Base-by-base conservation (phyloP, 2,888 invertebrate genomes). In the Harpalus rufipes region DNA sequence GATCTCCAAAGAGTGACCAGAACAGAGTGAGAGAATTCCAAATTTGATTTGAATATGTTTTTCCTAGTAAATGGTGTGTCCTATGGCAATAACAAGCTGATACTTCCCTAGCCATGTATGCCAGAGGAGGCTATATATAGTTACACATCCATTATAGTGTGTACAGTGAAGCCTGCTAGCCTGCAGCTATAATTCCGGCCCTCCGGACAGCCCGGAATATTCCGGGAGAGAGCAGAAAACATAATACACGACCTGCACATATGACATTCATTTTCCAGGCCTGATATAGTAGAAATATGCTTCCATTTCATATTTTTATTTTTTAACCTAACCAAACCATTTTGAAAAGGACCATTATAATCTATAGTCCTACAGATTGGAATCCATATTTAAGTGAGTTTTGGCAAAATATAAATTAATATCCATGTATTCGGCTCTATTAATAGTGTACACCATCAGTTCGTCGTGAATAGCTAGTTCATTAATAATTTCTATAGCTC, bases 231-330 rank as follows among this genome's bases (percentile, higher is more conserved):
- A 51, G 44, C 10, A 51, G 32, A 32, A 32, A 3, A 51, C 44
- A 12, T 12, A 51, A 51, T 51, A 51, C 44, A 6, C 12, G 44
- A 51, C 44, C 44, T 12, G 44, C 12, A 51, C 44, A 51, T 51
- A 10, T 10, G 44, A 51, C 44, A 51, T 51, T 51, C 44, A 12
- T 51, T 51, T 84, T 65, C 80, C 85, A 21, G 81, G 85, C 85
- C 85, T 12, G 32, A 32, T 85, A 87, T 87, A 87, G 87, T 5
- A 32, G 32, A 0, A 51, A 8, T 51, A 12, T 10, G 12, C 0
- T 51, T 12, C 2, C 7, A 12, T 51, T 8, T 8, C 12, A 12
- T 8, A 51, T 12, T 51, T 51, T 51, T 51, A 8, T 12, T 8
- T n/a, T n/a, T n/a, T n/a, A n/a, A n/a, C n/a, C n/a, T n/a, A n/a